Conservation (phyloP, 2,113 vertebrate genomes). For the Zonotrichia leucophrys region DNA sequence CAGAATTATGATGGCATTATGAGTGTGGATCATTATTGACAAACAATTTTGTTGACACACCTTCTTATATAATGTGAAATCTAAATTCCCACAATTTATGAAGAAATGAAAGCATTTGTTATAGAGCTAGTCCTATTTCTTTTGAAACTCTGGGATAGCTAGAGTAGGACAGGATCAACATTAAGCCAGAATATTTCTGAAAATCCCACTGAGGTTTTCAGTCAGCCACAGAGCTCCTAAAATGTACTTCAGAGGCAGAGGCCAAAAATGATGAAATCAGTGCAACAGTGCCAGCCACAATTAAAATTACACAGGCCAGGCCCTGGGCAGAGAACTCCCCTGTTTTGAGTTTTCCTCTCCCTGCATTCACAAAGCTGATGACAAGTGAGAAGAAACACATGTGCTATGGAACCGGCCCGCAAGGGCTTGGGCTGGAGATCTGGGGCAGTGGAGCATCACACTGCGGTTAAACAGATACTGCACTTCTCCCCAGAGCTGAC, state of each 20-base stretch:
- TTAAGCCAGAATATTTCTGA: background rate
- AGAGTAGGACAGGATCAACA: background rate
- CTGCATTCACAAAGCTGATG: background rate
- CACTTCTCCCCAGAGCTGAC: background rate
- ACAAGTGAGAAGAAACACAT: background rate
- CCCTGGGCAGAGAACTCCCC: background rate
- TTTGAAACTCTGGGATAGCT: background rate
- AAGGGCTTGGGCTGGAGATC: background rate
- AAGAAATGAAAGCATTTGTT: background rate
- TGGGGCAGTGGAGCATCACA: background rate
- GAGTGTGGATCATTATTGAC: background rate
- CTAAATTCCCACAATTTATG: background rate
- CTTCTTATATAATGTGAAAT: background rate
- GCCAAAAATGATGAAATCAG: background rate
- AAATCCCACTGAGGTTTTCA: background rate
- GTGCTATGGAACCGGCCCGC: fast-evolving
- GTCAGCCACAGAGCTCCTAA: background rate
- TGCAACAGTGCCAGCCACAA: background rate
- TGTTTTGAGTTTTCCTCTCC: background rate
- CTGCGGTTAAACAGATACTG: background rate
- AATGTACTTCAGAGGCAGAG: background rate
- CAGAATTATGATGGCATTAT: background rate
- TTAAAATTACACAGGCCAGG: background rate
- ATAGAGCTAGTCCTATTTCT: background rate
- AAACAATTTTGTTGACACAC: background rate